Evolutionary conservation across 2,888 invertebrate species (phyloP).

Genomic region (Rhopalosiphum nymphaeae): DNA sequence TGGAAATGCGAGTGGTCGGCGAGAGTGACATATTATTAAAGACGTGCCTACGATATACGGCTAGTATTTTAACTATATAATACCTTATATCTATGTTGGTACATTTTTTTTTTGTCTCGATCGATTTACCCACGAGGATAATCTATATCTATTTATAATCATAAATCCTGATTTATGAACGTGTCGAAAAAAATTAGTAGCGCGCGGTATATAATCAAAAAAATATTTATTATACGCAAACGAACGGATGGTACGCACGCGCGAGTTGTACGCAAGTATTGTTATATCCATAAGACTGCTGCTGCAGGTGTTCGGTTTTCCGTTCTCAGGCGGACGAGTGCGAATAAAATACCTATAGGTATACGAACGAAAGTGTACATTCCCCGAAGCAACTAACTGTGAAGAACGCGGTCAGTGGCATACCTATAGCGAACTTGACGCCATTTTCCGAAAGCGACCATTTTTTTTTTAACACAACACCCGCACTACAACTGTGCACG

Average conservation of each 20-base stretch:
- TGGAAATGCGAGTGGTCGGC: background rate
- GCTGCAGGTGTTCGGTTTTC: background rate
- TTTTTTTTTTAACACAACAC: background rate
- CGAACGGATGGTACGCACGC: background rate
- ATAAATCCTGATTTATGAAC: slow-evolving; percentile 47
- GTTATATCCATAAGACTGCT: background rate
- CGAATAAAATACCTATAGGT: background rate
- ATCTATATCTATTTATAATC: slow-evolving; percentile 25
- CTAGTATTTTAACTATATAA: background rate
- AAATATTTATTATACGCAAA: slow-evolving; percentile 39
- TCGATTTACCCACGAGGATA: slow-evolving; percentile 37
- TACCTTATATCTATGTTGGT: background rate
- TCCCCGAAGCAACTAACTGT: background rate
- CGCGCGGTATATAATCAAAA: slow-evolving; percentile 50
- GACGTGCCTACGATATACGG: background rate
- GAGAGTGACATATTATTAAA: slow-evolving; percentile 49
- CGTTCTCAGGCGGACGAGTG: background rate
- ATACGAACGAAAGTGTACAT: background rate
- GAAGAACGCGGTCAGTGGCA: background rate
- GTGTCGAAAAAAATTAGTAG: slow-evolving; percentile 36
- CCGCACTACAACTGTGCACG: background rate
- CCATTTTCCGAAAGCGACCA: background rate
- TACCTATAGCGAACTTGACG: background rate
- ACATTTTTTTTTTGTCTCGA: background rate
- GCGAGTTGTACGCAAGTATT: background rate